phyloP scores from a whole-genome alignment of 1,140 invertebrate species.

The Protaetia brevitarsis region DNA sequence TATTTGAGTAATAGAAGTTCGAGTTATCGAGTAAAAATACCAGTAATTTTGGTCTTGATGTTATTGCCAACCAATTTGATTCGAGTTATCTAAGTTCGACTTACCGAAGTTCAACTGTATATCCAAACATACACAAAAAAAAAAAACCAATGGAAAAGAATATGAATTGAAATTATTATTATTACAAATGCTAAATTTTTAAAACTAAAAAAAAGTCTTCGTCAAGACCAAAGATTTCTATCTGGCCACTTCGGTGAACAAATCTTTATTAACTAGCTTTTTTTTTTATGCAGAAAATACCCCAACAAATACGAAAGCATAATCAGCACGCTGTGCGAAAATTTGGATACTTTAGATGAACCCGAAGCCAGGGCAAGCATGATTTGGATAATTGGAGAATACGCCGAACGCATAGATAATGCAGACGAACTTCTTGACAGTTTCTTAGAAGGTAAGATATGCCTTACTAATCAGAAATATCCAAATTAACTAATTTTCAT shows the following conservation, averaged over 20 bases:
- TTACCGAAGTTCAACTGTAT: no score
- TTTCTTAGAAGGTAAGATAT: slow-evolving; percentile 78
- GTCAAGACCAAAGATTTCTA: no score
- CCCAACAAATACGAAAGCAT: slow-evolving; percentile 99
- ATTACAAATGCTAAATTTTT: no score
- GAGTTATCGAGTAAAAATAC: no score
- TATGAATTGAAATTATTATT: no score
- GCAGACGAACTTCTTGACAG: slow-evolving; percentile 97
- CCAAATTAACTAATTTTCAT: not conserved
- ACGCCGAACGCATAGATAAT: slow-evolving; percentile 99
- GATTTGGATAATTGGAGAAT: slow-evolving; percentile 99
- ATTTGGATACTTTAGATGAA: slow-evolving; percentile 97
- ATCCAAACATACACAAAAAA: no score
- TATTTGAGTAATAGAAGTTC: no score
- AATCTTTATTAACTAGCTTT: not conserved
- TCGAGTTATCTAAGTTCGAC: no score
- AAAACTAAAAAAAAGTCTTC: no score
- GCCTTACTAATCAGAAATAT: not conserved
- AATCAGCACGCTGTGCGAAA: slow-evolving; percentile 98
- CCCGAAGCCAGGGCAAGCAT: slow-evolving; percentile 98
- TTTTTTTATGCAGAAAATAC: slow-evolving; percentile 73
- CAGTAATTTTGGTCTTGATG: no score
- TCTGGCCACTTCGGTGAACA: not conserved
- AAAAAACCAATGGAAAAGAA: no score
- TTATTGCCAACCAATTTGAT: no score